phyloP scores from a whole-genome alignment of 2,797 vertebrate genomes.

The Leontopithecus rosalia region DNA sequence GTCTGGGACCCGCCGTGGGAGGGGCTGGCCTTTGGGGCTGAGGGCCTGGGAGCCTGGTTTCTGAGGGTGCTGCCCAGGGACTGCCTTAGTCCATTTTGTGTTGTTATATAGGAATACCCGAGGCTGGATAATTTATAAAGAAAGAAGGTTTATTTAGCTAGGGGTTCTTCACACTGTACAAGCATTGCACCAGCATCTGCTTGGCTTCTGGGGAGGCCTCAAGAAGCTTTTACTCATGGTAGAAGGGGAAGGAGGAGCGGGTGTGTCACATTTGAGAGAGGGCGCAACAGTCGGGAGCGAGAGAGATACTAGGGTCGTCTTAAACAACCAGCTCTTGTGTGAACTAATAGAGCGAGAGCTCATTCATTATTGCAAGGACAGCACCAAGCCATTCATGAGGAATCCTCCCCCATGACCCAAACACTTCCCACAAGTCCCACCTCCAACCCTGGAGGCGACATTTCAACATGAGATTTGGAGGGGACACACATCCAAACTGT shows the following conservation, averaged over 20 bases:
- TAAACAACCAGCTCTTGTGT: background rate
- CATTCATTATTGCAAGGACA: background rate
- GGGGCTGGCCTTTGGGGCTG: background rate
- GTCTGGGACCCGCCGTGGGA: background rate
- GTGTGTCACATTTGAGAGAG: background rate
- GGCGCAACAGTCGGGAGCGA: background rate
- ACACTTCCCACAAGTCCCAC: background rate
- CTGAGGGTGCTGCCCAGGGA: background rate
- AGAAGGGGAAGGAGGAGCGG: background rate
- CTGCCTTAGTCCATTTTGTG: background rate
- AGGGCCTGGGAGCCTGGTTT: background rate
- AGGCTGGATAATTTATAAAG: background rate
- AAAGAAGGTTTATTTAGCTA: background rate
- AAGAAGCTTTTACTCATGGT: background rate
- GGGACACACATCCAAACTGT: background rate
- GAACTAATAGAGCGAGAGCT: background rate
- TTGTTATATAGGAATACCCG: background rate
- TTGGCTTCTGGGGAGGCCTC: background rate
- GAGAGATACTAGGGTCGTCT: background rate
- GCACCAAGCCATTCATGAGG: background rate
- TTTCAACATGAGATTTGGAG: background rate
- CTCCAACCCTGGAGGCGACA: background rate
- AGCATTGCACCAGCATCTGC: background rate
- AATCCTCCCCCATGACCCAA: background rate
- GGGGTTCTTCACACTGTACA: background rate